These are phyloP conservation scores for Desoria tigrina DNA, from an alignment of 2,888 invertebrate genomes.

Conservation along the genomic window DNA sequence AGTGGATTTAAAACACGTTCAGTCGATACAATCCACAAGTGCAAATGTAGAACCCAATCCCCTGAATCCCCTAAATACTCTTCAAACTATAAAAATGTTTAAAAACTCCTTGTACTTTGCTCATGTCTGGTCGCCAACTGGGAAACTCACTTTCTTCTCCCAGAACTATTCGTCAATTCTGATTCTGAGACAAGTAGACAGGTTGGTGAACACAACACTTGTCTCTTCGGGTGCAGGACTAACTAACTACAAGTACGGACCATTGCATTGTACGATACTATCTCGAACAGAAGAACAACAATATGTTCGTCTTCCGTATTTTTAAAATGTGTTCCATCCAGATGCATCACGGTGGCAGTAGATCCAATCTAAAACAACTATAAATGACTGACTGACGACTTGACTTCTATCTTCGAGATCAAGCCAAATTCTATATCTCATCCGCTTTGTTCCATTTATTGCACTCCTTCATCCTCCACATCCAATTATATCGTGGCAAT, in stretches of 20 bases:
- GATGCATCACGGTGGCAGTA: neutral
- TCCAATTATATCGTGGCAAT: conserved; percentile 3
- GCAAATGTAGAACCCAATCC: too few species aligned
- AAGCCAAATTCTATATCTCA: conserved; percentile 16
- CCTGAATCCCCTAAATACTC: too few species aligned
- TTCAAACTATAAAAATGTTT: too few species aligned
- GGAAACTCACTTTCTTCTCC: conserved; percentile 11
- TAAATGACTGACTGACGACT: conserved; percentile 17
- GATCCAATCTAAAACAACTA: neutral
- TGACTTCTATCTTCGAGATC: conserved; percentile 18
- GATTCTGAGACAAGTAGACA: conserved; percentile 10
- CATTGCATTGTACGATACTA: too few species aligned
- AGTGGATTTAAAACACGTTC: too few species aligned
- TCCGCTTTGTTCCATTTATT: conserved; percentile 18
- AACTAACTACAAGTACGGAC: neutral
- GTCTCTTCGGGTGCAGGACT: neutral
- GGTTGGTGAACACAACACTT: conserved; percentile 2
- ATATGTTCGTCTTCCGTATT: too few species aligned
- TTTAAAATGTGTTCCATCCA: too few species aligned
- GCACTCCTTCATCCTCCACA: neutral
- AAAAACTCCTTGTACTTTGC: too few species aligned
- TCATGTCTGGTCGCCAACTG: too few species aligned
- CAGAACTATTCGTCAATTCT: conserved; percentile 14
- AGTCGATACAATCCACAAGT: too few species aligned
- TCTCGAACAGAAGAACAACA: too few species aligned